These are phyloP conservation scores for Virgularia gustaviana DNA, from an alignment of 92 coral and sea anemone species.

Conservation along the genomic window DNA sequence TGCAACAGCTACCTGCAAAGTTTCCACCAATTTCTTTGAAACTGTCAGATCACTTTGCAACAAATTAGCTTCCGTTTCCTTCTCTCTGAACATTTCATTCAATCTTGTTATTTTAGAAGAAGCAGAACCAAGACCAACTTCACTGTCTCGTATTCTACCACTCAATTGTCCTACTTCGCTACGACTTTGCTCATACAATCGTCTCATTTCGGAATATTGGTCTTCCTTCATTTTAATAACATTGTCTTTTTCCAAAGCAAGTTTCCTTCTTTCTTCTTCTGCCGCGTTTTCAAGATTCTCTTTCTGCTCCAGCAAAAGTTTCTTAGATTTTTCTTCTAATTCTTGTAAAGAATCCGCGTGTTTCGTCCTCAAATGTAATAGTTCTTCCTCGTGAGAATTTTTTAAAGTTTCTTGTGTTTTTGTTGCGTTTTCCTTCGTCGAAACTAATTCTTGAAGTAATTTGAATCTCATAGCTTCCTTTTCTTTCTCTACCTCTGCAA, in stretches of 20 bases:
- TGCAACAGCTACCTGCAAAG: slow-evolving; percentile 69
- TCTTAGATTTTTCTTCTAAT: slow-evolving; percentile 57
- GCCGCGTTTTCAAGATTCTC: slow-evolving; percentile 48
- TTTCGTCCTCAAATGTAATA: slow-evolving; percentile 45
- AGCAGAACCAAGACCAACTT: slow-evolving; percentile 89
- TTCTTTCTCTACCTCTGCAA: slow-evolving; percentile 61
- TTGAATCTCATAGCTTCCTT: slow-evolving; percentile 74
- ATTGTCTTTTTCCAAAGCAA: slow-evolving; percentile 59
- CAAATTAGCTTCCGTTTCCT: slow-evolving; percentile 51
- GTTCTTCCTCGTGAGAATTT: slow-evolving; percentile 62
- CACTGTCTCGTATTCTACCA: slow-evolving; percentile 70
- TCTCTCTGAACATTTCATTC: slow-evolving; percentile 59
- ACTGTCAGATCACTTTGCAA: slow-evolving; percentile 64
- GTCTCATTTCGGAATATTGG: slow-evolving; percentile 61
- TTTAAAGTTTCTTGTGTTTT: slow-evolving; percentile 65
- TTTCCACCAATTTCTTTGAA: slow-evolving; percentile 50
- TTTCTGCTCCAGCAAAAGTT: slow-evolving; percentile 48
- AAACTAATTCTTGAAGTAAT: slow-evolving; percentile 65
- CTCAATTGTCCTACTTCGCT: slow-evolving; percentile 65
- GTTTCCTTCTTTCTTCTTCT: slow-evolving; percentile 58
- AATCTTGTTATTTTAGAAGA: slow-evolving; percentile 69
- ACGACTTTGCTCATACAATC: slow-evolving; percentile 52
- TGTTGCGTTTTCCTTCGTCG: slow-evolving; percentile 65
- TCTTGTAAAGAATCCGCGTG: slow-evolving; percentile 46
- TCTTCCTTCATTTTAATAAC: slow-evolving; percentile 63